Evolutionary conservation across 2,888 invertebrate genomes (phyloP).

Genomic region (Coronaproctus castanopsis): DNA sequence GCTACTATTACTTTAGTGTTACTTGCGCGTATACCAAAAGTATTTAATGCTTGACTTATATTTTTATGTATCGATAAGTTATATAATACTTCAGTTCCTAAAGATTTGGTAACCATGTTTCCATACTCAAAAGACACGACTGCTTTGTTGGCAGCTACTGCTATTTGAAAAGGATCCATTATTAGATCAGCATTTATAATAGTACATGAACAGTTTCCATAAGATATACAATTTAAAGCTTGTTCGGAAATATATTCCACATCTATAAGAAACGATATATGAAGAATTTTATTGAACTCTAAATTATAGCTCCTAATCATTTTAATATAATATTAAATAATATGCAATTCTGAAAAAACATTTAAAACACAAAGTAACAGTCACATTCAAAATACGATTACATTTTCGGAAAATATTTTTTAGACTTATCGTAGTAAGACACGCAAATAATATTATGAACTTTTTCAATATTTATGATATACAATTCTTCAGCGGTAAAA

Average conservation of each 20-base stretch:
- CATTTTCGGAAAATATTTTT: too few relatives aligned
- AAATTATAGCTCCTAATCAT: too few relatives aligned
- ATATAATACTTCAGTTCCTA: slow-evolving; percentile 44
- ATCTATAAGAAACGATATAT: background rate
- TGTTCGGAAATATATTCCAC: background rate
- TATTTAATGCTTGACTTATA: slow-evolving; percentile 42
- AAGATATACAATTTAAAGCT: background rate
- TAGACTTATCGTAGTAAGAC: too few relatives aligned
- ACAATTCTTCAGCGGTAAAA: too few relatives aligned
- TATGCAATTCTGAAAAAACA: too few relatives aligned
- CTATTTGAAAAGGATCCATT: slow-evolving; percentile 38
- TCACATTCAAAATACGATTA: too few relatives aligned
- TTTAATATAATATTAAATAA: too few relatives aligned
- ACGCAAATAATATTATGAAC: too few relatives aligned
- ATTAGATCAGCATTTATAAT: slow-evolving; percentile 26
- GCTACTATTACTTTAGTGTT: slow-evolving; percentile 31
- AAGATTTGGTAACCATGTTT: slow-evolving; percentile 36
- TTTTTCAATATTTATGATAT: too few relatives aligned
- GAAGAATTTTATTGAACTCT: background rate
- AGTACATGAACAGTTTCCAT: background rate
- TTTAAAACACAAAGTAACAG: too few relatives aligned
- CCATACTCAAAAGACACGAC: slow-evolving; percentile 30
- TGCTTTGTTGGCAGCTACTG: slow-evolving; percentile 46
- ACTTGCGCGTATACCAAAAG: slow-evolving; percentile 38
- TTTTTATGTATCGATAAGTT: slow-evolving; percentile 46